Evolutionary conservation across 2,113 vertebrate species (phyloP).

Genomic region (Phoenicopterus ruber): DNA sequence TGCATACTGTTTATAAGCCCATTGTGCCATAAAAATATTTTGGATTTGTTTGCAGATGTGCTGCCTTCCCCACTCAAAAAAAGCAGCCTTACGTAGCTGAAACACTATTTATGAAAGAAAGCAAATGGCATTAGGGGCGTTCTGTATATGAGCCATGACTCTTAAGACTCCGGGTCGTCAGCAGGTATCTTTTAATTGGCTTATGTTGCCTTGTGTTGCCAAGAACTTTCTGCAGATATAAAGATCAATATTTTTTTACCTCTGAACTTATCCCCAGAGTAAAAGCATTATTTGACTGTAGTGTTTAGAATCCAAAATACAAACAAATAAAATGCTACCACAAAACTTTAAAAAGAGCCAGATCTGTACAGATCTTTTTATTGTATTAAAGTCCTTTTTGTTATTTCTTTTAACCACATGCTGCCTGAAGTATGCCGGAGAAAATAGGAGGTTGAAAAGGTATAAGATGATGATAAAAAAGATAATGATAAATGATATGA

Average conservation of each 20-base stretch:
- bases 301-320: neutral
- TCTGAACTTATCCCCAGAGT: slow-evolving; percentile 8
- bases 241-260: neutral
- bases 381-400: neutral
- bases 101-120: neutral
- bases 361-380: neutral
- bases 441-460: neutral
- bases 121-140: neutral
- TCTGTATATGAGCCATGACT: neutral
- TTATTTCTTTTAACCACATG: neutral
- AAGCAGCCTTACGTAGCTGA: neutral
- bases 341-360: neutral
- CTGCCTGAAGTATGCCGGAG: neutral
- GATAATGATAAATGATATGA: neutral
- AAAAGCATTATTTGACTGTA: slow-evolving; percentile 2
- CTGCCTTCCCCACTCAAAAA: neutral
- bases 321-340: neutral
- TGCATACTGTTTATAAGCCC: neutral
- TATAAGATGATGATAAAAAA: neutral
- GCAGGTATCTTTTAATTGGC: slow-evolving; percentile 36
- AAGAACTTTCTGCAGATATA: slow-evolving; percentile 23
- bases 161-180: neutral
- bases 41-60: neutral
- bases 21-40: neutral
- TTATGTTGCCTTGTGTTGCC: neutral